A percentile compares a stretch with the other conserved stretches of the same genome.
Evolutionary conservation across 1,140 invertebrate genomes (phyloP).

Genomic region (Microplitis mediator): DNA sequence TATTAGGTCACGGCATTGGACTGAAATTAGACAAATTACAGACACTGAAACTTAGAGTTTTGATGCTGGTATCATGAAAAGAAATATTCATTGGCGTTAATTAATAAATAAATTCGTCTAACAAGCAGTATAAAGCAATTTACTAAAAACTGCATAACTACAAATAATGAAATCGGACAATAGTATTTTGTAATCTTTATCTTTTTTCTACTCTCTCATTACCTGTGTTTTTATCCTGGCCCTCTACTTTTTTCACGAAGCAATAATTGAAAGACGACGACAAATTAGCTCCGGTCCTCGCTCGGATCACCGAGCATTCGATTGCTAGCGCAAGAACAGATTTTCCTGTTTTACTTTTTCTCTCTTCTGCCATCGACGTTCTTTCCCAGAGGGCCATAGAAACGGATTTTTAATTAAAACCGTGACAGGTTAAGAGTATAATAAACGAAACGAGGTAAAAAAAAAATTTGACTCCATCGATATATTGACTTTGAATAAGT

Average conservation of each 20-base stretch:
- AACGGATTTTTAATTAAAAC: constrained; percentile 28
- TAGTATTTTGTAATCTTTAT: background rate
- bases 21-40: too few species aligned
- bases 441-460: background rate
- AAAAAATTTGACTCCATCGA: background rate
- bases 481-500: constrained; percentile 1
- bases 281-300: constrained; percentile 35
- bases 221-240: background rate
- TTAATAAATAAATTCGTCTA: background rate
- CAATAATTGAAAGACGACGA: constrained; percentile 40
- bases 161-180: background rate
- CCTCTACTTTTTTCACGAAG: constrained; percentile 7
- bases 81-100: background rate
- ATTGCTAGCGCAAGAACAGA: constrained; percentile 12
- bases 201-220: background rate
- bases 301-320: constrained; percentile 21
- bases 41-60: too few species aligned
- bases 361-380: background rate
- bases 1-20: too few species aligned
- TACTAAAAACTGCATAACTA: too few species aligned
- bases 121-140: too few species aligned
- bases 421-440: background rate
- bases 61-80: too few species aligned
- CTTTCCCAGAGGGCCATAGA: constrained; percentile 1
- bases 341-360: background rate